Base-by-base conservation (phyloP, 1,140 invertebrate genomes). In the Achatina immaculata region DNA sequence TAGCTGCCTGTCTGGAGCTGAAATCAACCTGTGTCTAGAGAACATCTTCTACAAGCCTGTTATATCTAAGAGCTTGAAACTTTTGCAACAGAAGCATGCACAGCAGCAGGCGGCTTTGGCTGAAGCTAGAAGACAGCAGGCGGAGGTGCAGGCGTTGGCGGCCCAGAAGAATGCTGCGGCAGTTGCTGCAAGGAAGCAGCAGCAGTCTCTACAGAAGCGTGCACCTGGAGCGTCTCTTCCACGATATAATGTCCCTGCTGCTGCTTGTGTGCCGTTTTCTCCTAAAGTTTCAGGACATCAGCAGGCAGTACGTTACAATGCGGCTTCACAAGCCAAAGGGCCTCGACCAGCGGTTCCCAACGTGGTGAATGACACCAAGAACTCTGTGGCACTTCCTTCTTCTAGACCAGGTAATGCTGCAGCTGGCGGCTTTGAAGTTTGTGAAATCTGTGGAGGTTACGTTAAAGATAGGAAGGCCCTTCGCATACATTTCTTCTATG, bases 401-500 rank as follows among this genome's bases (percentile, higher is more conserved):
- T n/a, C n/a, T n/a, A n/a, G n/a, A n/a, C 69, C 77, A 21, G 80
- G 77, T 68, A 78, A 40, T 38, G n/a, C 43, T 42, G 72, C 62
- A 19, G 81, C 81, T 73, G 62, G 83, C 68, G 85, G 84, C 24
- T 89, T 89, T 84, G 90, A 90, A 82, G 88, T 90, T 14, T 91
- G 90, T 82, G 90, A 91, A 71, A 88, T 91, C 14, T 91, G 90
- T 86, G 88, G 89, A 34, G 90, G 89, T 36, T 90, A 90, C 84
- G 88, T 91, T 0, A 90, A 90, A 74, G 90, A 91, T 62, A 78
- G 86, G 43, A 88, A 90, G 73, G 88, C 89, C 28, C 71, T 91
- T 51, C 80, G 89, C 28, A 90, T 90, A 72, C 90, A 91, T 73
- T 91, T 91, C 72, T 90, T 85, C 66, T 89, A 89, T 82, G 88